Evolutionary conservation across 2,113 vertebrate genomes (phyloP).

Genomic region (Gymnarchus niloticus): DNA sequence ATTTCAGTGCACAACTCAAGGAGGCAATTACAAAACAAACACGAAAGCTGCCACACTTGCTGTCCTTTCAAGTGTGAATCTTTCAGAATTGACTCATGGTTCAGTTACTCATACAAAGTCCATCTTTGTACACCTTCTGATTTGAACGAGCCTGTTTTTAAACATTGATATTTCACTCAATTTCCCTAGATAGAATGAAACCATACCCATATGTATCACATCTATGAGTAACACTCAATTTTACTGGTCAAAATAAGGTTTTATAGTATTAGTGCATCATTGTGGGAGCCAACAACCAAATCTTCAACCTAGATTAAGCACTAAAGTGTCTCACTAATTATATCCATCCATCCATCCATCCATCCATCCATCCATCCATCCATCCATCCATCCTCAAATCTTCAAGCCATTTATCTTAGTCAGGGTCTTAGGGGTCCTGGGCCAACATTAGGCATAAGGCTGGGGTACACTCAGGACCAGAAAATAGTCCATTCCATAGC

Average conservation of each 20-base stretch:
- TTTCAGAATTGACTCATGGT: neutral
- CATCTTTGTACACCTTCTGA: neutral
- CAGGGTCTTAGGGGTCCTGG: neutral
- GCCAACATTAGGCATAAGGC: too few relatives aligned
- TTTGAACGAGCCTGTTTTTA: neutral
- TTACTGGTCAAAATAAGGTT: neutral
- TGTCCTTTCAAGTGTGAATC: neutral
- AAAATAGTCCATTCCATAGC: too few relatives aligned
- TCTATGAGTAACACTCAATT: neutral
- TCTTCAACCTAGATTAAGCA: too few relatives aligned
- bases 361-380: neutral
- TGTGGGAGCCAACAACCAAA: too few relatives aligned
- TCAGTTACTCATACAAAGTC: neutral
- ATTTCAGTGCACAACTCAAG: neutral
- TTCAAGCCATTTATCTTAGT: too few relatives aligned
- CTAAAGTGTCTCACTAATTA: too few relatives aligned
- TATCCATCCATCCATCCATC: neutral
- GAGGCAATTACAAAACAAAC: neutral
- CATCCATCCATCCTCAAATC: too few relatives aligned
- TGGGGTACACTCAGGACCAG: too few relatives aligned
- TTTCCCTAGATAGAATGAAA: neutral
- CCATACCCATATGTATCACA: neutral
- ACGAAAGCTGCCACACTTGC: neutral
- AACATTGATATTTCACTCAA: neutral
- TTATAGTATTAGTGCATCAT: neutral